Evolutionary conservation across 2,113 vertebrate species (phyloP), one percentile per base, ranked within the genome.

Genomic region (Etheostoma cragini): DNA sequence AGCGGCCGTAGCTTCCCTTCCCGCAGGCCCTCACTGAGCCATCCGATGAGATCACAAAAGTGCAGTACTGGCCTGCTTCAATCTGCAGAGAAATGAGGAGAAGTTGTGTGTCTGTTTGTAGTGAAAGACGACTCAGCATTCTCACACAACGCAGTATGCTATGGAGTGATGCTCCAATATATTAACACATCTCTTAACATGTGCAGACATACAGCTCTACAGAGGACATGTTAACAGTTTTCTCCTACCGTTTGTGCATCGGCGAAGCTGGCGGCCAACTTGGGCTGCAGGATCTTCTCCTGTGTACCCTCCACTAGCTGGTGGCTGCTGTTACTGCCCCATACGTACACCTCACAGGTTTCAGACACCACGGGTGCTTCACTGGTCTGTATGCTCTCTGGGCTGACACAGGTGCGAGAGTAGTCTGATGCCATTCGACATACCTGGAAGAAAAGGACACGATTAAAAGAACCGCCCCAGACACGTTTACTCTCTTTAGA

Each of bases 331-430:
- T 96, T 96, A 68, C 96, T 96, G 64, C 96, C 96, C 96, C 95
- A 96, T 60, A 96, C 96, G 0, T 98, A 97, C 0, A 99, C 98
- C 89, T 99, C 98, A 30, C 98, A 99, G 35, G 97, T 98, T 87
- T 99, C 98, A 0, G 98, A 99, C 84, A 98, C 96, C 26, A 98
- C 91, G 3, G 97, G 97, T 0, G 96, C 93, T 81, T 99, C 98
- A 0, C 96, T 97, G 0, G 96, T 97, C 91, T 99, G 98, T 47
- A 99, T 97, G 93, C 96, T 99, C 87, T 99, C 98, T 2, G 98
- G 97, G 79, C 97, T 99, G n/a, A 98, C 98, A 79, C 97, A 97
- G 0, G 97, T 98, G 81, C 97, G 96, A 17, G 96, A 97, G 74
- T 97, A 97, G 94, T 98, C 97, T 0, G 97, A 97, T 1, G 97